phyloP scores from a whole-genome alignment of 1,140 invertebrate species.

The Polypedilum vanderplanki region DNA sequence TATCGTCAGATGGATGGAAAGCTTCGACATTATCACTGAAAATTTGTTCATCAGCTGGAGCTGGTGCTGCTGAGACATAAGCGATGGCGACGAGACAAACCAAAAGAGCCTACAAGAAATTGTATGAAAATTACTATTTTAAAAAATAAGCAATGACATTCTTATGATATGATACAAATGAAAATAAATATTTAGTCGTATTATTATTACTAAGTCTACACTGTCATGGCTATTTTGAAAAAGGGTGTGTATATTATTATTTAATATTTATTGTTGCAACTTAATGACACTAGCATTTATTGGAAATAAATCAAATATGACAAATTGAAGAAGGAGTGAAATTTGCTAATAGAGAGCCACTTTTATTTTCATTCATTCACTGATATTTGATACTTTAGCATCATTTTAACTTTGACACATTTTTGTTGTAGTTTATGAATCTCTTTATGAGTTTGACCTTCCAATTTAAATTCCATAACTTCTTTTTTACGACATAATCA shows the following conservation, averaged over 20 bases:
- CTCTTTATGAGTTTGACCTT: too few relatives aligned
- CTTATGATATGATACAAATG: too few relatives aligned
- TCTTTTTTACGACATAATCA: too few relatives aligned
- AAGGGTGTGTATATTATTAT: background rate
- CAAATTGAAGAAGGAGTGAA: background rate
- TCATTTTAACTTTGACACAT: background rate
- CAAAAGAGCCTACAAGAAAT: background rate
- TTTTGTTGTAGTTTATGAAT: background rate
- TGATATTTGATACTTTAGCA: background rate
- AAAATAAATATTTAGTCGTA: too few relatives aligned
- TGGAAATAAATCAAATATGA: slow-evolving; percentile 14
- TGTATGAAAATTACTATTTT: too few relatives aligned
- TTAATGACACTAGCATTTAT: background rate
- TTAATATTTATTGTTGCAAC: too few relatives aligned
- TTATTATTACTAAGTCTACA: too few relatives aligned
- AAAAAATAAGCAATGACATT: too few relatives aligned
- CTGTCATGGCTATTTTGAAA: background rate
- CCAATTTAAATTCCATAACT: too few relatives aligned
- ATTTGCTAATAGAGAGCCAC: background rate
- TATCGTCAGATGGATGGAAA: slow-evolving; percentile 18
- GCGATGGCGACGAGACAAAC: background rate
- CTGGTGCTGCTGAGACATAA: background rate
- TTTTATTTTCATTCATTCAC: background rate
- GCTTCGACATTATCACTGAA: background rate
- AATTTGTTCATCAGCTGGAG: slow-evolving; percentile 17